Evolutionary conservation across 2,797 vertebrate species (phyloP).

Genomic region (Chloroceryle inda): DNA sequence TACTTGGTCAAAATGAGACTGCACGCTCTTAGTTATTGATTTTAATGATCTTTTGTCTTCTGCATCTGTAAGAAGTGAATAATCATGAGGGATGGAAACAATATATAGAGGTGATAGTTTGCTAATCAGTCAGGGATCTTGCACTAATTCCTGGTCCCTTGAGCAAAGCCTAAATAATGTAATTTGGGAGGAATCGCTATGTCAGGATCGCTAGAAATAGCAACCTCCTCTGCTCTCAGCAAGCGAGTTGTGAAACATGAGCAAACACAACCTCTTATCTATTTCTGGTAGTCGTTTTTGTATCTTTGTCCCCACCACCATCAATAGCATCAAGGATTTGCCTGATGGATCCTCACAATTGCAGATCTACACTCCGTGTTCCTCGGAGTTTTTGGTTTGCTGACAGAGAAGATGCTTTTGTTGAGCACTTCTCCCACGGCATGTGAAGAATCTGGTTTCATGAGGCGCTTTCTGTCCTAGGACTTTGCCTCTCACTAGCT

Average conservation of each 20-base stretch:
- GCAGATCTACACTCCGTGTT: background rate
- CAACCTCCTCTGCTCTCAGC: conserved; percentile 44
- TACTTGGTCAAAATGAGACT: background rate
- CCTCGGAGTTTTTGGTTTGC: background rate
- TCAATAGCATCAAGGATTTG: conserved; percentile 22
- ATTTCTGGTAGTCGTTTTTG: conserved; percentile 40
- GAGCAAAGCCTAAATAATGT: conserved; percentile 39
- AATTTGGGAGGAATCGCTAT: background rate
- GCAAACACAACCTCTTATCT: conserved; percentile 52
- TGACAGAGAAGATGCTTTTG: conserved; percentile 3
- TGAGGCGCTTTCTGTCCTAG: background rate
- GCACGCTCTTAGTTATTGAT: background rate
- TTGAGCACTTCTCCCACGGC: background rate
- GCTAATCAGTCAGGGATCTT: background rate
- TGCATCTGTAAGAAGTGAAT: background rate
- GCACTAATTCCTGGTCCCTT: conserved; percentile 9
- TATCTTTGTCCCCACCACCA: background rate
- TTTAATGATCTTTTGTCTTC: background rate
- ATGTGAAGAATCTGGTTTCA: background rate
- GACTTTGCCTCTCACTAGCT: background rate
- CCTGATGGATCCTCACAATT: background rate
- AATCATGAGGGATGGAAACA: background rate
- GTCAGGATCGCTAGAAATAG: conserved; percentile 57
- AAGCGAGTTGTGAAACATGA: conserved; percentile 59
- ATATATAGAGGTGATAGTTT: background rate